Conservation (phyloP, 1,140 invertebrate genomes). For the Thaumetopoea pityocampa region DNA sequence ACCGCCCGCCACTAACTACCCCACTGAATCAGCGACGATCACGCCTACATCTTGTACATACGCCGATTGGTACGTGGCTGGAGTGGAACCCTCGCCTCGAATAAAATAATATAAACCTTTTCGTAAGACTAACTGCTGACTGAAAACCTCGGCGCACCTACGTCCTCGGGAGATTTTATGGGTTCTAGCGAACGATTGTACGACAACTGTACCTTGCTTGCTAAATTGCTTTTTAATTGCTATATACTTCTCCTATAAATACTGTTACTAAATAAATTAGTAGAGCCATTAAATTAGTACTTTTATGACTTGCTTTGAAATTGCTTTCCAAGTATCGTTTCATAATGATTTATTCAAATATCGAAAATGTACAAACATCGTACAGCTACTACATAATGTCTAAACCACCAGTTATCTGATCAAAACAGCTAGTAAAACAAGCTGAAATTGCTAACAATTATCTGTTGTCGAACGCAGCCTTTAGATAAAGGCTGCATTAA, state of each 20-base stretch:
- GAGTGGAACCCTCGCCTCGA: conserved; percentile 45
- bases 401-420: conserved; percentile 2
- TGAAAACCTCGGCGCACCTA: conserved; percentile 26
- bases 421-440: conserved; percentile 21
- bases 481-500: too few species aligned
- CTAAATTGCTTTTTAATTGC: neutral
- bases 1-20: conserved; percentile 64
- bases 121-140: conserved; percentile 36
- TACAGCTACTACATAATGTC: too few species aligned
- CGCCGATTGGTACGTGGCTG: conserved; percentile 58
- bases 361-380: too few species aligned
- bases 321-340: too few species aligned
- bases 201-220: too few species aligned
- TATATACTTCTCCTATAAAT: too few species aligned
- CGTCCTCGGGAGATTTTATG: conserved; percentile 17
- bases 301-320: too few species aligned
- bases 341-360: too few species aligned
- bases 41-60: conserved; percentile 72
- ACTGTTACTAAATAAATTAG: too few species aligned
- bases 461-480: conserved; percentile 23
- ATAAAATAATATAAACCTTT: conserved; percentile 55
- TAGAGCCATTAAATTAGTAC: too few species aligned
- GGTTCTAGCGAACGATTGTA: too few species aligned
- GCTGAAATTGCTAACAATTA: conserved; percentile 26
- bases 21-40: conserved; percentile 71